Conservation (phyloP, 2,888 invertebrate genomes). For the Tholera decimalis region DNA sequence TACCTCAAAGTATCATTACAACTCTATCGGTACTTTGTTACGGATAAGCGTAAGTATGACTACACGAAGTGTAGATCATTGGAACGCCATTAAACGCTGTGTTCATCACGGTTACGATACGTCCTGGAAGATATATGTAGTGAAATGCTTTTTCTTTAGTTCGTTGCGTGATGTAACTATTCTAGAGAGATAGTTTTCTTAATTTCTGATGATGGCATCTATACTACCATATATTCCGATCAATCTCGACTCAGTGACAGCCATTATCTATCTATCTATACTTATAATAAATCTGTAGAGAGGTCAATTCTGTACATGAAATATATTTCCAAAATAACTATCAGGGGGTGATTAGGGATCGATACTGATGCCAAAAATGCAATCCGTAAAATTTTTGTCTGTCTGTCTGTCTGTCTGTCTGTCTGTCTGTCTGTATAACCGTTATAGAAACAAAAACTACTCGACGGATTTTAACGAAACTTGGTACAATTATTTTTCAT, state of each 20-base stretch:
- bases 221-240: not conserved
- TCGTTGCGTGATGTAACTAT: slow-evolving; percentile 16
- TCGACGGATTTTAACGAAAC: too few relatives aligned
- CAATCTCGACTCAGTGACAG: not conserved
- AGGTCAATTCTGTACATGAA: too few relatives aligned
- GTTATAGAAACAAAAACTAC: too few relatives aligned
- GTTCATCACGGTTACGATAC: slow-evolving; percentile 44
- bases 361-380: too few relatives aligned
- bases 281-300: too few relatives aligned
- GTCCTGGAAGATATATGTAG: slow-evolving; percentile 37
- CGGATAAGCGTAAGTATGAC: slow-evolving; percentile 24
- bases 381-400: too few relatives aligned
- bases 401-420: too few relatives aligned
- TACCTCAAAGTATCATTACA: slow-evolving; percentile 24
- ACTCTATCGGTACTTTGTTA: slow-evolving; percentile 11
- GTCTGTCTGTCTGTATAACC: too few relatives aligned
- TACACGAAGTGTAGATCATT: slow-evolving; percentile 44
- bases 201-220: not conserved
- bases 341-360: too few relatives aligned
- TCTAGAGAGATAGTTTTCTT: slow-evolving; percentile 1
- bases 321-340: too few relatives aligned
- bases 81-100: slow-evolving; percentile 54
- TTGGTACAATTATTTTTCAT: too few relatives aligned
- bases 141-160: slow-evolving; percentile 29
- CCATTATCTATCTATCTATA: not conserved